Evolutionary conservation across 1,140 invertebrate species (phyloP).

Genomic region (Arctopsyche grandis): DNA sequence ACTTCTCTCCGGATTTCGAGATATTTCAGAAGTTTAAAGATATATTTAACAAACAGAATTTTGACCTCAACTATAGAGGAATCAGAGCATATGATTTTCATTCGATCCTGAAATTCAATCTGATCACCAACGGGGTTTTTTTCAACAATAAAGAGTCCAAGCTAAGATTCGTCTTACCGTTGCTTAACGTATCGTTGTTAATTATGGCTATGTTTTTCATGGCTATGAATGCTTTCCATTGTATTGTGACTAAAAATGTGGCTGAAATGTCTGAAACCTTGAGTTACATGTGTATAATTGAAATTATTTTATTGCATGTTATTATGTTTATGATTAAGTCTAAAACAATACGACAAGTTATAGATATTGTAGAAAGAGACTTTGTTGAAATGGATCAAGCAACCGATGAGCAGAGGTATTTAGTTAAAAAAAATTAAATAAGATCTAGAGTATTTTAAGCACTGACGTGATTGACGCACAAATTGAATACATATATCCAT

Average conservation of each 20-base stretch:
- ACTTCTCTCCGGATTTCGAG: too few species aligned
- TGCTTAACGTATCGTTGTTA: not conserved
- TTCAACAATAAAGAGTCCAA: conserved; percentile 26
- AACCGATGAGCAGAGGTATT: not conserved
- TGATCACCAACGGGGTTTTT: conserved; percentile 34
- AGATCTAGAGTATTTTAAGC: not conserved
- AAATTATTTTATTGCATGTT: conserved; percentile 36
- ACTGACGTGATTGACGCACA: too few species aligned
- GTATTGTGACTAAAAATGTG: conserved; percentile 32
- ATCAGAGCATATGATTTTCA: conserved; percentile 42
- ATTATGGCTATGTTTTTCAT: conserved; percentile 25
- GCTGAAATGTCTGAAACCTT: conserved; percentile 39
- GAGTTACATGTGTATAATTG: not conserved
- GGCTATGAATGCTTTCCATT: conserved; percentile 23
- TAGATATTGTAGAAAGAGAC: conserved; percentile 33
- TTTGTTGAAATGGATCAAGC: conserved; percentile 29
- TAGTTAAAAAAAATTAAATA: not conserved
- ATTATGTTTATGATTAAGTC: conserved; percentile 17
- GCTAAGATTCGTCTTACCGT: conserved; percentile 18
- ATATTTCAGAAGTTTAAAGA: conserved; percentile 34
- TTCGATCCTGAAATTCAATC: not conserved
- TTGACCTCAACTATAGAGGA: conserved; percentile 8
- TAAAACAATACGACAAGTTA: conserved; percentile 10
- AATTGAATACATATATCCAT: too few species aligned
- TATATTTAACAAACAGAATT: conserved; percentile 34